These are phyloP conservation scores for Catharus fuscescens DNA, from an alignment of 2,113 vertebrate species.

Conservation along the genomic window DNA sequence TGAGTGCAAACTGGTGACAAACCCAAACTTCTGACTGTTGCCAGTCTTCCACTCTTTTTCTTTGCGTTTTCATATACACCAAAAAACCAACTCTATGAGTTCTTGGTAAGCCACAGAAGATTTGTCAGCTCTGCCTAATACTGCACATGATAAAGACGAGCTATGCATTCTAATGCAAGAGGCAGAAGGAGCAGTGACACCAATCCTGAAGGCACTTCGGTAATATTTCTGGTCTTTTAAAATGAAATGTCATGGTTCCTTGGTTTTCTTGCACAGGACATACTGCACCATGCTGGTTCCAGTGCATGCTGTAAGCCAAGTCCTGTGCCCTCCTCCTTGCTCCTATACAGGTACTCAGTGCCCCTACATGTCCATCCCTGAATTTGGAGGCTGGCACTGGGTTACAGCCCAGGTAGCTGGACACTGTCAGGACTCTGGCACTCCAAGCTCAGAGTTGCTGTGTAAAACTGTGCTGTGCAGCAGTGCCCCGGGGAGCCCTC, in stretches of 20 bases:
- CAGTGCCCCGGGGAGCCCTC: rapidly evolving
- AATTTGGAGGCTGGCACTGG: not conserved
- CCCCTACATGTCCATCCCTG: rapidly evolving
- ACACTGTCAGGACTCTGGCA: not conserved
- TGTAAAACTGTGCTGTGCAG: not conserved
- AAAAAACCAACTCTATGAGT: not conserved
- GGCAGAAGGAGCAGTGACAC: not conserved
- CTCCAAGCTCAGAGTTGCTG: not conserved
- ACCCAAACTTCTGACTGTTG: not conserved
- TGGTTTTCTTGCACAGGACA: not conserved
- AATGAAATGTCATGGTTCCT: rapidly evolving
- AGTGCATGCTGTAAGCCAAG: rapidly evolving
- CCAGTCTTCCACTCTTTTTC: not conserved
- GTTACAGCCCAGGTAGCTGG: not conserved
- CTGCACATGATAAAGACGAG: not conserved
- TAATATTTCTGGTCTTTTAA: not conserved
- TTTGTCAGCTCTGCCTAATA: not conserved
- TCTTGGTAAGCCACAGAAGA: not conserved
- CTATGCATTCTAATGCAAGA: not conserved
- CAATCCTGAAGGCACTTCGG: not conserved
- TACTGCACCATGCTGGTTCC: not conserved
- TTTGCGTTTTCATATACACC: not conserved
- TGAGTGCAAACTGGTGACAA: not conserved
- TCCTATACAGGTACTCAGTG: not conserved
- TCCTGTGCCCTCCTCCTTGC: rapidly evolving